These are phyloP conservation scores for Melikaiella ostensackeni DNA, from an alignment of 2,888 invertebrate species.

Conservation along the genomic window DNA sequence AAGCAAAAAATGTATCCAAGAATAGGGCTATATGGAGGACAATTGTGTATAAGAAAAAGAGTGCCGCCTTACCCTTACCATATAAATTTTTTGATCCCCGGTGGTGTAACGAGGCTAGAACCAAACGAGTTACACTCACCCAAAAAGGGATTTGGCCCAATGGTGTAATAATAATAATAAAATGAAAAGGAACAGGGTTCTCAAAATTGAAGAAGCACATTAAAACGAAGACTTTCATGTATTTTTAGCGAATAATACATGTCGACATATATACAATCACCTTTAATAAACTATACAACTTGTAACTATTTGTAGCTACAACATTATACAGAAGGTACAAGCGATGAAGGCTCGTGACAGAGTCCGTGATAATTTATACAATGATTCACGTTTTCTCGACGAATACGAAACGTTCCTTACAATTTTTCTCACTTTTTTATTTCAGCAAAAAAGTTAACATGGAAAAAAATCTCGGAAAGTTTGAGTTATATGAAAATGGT, in stretches of 20 bases:
- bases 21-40: too few species aligned
- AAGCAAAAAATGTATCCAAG: too few species aligned
- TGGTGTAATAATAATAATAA: too few species aligned
- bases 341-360: slow-evolving; percentile 22
- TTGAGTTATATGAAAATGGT: slow-evolving; percentile 21
- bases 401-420: neutral
- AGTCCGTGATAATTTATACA: slow-evolving; percentile 28
- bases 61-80: too few species aligned
- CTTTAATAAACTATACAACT: slow-evolving; percentile 67
- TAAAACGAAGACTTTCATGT: slow-evolving; percentile 62
- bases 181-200: neutral
- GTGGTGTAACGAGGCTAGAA: too few species aligned
- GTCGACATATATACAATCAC: slow-evolving; percentile 77
- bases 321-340: slow-evolving; percentile 49
- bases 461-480: neutral
- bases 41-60: too few species aligned
- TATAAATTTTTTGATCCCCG: too few species aligned
- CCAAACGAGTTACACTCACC: too few species aligned
- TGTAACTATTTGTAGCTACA: slow-evolving; percentile 60
- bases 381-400: slow-evolving; percentile 14
- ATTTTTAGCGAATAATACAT: slow-evolving; percentile 75
- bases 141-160: too few species aligned
- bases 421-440: slow-evolving; percentile 13
- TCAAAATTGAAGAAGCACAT: slow-evolving; percentile 40
- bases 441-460: neutral